These are phyloP conservation scores for Formicarius rufipectus DNA, from an alignment of 2,113 vertebrate species.

Conservation along the genomic window DNA sequence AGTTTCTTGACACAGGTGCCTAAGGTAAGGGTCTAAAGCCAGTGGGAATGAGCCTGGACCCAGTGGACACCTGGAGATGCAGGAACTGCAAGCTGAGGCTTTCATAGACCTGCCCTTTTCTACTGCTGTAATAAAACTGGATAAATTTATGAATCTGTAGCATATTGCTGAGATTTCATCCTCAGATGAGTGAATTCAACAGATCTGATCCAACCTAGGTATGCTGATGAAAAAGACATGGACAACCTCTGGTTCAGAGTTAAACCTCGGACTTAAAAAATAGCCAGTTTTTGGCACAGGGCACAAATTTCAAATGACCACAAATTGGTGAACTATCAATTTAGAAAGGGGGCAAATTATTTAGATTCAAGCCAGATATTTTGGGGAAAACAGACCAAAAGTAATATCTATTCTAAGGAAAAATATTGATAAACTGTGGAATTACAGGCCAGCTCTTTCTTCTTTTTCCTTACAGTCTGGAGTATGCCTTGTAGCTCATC, in stretches of 20 bases:
- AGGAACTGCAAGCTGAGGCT: not conserved
- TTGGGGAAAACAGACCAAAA: not conserved
- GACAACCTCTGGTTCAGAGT: not conserved
- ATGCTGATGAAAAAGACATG: accelerated
- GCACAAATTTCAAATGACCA: not conserved
- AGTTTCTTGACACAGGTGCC: not conserved
- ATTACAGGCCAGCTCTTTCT: constrained; percentile 34
- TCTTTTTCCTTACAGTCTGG: constrained; percentile 50
- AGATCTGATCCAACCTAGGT: not conserved
- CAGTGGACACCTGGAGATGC: not conserved
- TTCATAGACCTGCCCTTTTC: not conserved
- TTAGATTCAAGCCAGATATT: not conserved
- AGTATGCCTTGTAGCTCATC: constrained; percentile 58
- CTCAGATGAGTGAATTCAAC: not conserved
- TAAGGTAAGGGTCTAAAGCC: not conserved
- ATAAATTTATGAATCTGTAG: not conserved
- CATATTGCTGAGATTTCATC: not conserved
- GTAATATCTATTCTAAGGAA: constrained; percentile 15
- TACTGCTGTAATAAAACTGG: not conserved
- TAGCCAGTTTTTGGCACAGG: not conserved
- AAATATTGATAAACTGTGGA: constrained; percentile 26
- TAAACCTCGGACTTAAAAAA: not conserved
- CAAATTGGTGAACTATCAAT: not conserved
- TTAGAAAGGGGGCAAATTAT: not conserved
- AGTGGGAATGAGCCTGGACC: not conserved